phyloP scores from a whole-genome alignment of 2,888 invertebrate species.

The Aplocera efformata region DNA sequence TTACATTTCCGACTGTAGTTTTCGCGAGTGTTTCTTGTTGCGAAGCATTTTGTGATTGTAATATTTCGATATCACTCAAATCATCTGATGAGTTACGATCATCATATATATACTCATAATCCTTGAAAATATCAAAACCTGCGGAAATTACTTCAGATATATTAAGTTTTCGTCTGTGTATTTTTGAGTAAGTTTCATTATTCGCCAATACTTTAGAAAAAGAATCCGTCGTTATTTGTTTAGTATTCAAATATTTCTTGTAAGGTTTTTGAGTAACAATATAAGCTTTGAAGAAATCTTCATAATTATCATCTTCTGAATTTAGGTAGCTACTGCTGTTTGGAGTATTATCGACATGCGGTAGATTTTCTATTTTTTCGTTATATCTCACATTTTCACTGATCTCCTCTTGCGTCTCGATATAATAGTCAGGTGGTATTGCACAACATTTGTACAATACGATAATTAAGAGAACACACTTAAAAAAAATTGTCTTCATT shows the following conservation, averaged over 20 bases:
- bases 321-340: conserved; percentile 1
- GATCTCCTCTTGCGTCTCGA: conserved; percentile 20
- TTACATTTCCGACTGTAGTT: conserved; percentile 2
- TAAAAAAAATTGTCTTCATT: not conserved
- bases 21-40: not conserved
- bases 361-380: not conserved
- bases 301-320: conserved; percentile 5
- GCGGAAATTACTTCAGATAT: conserved; percentile 6
- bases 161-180: not conserved
- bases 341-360: not conserved
- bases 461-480: not conserved
- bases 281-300: conserved; percentile 9
- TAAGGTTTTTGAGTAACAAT: conserved; percentile 3
- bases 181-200: not conserved
- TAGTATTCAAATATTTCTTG: not conserved
- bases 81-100: conserved; percentile 9
- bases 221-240: not conserved
- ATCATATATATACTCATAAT: conserved; percentile 42
- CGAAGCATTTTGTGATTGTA: not conserved
- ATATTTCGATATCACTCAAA: not conserved
- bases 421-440: conserved; percentile 20
- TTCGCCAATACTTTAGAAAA: conserved; percentile 5
- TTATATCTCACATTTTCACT: conserved; percentile 21
- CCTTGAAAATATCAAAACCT: conserved; percentile 30
- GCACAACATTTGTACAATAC: conserved; percentile 3